Percentiles rank a stretch among this genome's conserved stretches.
Evolutionary conservation across 2,888 invertebrate genomes (phyloP).

Genomic region (Andrena marginata): DNA sequence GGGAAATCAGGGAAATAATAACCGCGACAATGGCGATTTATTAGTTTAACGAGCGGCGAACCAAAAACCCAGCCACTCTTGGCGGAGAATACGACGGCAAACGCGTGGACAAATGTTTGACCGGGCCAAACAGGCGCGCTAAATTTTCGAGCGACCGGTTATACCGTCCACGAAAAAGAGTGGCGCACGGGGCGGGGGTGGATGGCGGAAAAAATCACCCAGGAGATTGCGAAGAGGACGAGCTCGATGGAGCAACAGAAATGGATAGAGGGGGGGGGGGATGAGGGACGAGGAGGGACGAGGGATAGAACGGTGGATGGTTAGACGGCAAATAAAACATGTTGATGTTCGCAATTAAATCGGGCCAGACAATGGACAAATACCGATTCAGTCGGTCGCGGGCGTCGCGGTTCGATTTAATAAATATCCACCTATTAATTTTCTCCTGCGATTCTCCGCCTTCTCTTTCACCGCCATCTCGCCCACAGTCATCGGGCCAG

Average conservation of each 20-base stretch:
- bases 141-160: conserved; percentile 73
- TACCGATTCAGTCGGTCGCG: conserved; percentile 75
- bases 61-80: conserved; percentile 68
- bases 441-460: conserved; percentile 56
- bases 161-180: conserved; percentile 49
- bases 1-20: conserved; percentile 67
- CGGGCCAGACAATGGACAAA: conserved; percentile 82
- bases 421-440: conserved; percentile 80
- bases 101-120: conserved; percentile 75
- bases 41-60: conserved; percentile 72
- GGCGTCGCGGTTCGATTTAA: conserved; percentile 78
- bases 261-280: conserved; percentile 3
- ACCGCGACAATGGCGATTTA: conserved; percentile 68
- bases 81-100: conserved; percentile 58
- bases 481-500: conserved; percentile 38
- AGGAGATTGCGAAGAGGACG: conserved; percentile 38
- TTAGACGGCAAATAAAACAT: conserved; percentile 79
- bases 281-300: neutral
- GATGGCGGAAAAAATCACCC: conserved; percentile 46
- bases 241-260: conserved; percentile 11
- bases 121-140: conserved; percentile 72
- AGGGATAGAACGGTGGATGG: conserved; percentile 21
- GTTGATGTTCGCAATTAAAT: conserved; percentile 84
- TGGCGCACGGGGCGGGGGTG: conserved; percentile 5
- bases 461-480: conserved; percentile 41